Conservation (phyloP, 1,140 invertebrate genomes). For the Conus ventricosus region DNA sequence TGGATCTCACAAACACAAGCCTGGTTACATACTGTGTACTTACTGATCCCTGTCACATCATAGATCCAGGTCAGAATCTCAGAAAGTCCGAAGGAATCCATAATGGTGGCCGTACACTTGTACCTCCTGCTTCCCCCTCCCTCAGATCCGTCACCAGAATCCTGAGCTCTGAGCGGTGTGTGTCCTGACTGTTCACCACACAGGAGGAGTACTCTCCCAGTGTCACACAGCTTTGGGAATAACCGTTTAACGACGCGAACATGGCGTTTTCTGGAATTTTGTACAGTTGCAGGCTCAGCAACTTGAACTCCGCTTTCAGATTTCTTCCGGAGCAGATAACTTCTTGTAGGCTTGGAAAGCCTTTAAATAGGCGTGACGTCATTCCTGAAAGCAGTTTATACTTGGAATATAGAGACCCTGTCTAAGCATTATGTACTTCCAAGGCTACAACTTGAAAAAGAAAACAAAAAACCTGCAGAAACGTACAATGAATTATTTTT, state of each 20-base stretch:
- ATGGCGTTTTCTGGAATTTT: neutral
- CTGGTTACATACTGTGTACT: neutral
- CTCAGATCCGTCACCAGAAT: neutral
- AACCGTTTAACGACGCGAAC: neutral
- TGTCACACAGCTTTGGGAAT: neutral
- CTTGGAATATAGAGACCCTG: no score
- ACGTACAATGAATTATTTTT: no score
- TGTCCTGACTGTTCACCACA: neutral
- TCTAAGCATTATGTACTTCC: no score
- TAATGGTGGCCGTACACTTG: neutral
- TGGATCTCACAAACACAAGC: no score
- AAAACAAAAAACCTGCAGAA: no score
- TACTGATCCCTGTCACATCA: neutral
- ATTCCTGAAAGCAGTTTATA: neutral
- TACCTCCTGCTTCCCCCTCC: conserved; percentile 19
- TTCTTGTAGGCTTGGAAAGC: conserved; percentile 28
- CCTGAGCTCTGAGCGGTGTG: neutral
- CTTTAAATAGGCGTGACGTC: neutral
- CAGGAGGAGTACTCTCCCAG: conserved; percentile 24
- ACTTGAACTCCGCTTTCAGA: conserved; percentile 13
- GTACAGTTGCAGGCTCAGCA: conserved; percentile 4
- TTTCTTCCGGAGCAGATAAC: conserved; percentile 16
- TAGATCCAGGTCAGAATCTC: neutral
- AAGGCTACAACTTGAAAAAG: no score
- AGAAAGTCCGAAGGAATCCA: neutral